Evolutionary conservation across 2,888 invertebrate species (phyloP).

Genomic region (Abscondita cerata): DNA sequence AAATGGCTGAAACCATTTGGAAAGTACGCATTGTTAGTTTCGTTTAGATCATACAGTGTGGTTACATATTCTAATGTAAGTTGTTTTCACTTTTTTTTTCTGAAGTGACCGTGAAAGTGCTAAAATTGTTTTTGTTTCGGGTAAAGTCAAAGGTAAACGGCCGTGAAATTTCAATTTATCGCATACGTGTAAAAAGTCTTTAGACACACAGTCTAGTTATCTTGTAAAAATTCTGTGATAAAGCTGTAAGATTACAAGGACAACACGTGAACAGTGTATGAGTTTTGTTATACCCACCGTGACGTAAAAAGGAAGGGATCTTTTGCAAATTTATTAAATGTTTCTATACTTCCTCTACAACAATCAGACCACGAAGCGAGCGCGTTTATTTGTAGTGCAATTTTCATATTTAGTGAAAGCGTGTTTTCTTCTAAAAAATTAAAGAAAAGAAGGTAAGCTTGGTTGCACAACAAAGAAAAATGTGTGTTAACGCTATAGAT

Average conservation of each 20-base stretch:
- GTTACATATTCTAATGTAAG: too few relatives aligned
- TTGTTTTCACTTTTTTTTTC: too few relatives aligned
- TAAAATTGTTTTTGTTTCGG: too few relatives aligned
- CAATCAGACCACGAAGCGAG: background rate
- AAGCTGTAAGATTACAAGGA: constrained; percentile 8
- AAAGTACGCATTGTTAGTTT: too few relatives aligned
- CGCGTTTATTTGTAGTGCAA: too few relatives aligned
- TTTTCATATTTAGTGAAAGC: background rate
- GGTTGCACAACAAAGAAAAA: background rate
- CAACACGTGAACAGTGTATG: constrained; percentile 27
- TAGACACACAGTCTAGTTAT: constrained; percentile 11
- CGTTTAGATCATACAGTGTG: too few relatives aligned
- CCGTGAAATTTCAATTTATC: too few relatives aligned
- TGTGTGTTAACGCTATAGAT: background rate
- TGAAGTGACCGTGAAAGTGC: too few relatives aligned
- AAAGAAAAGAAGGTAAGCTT: background rate
- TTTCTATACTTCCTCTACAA: constrained; percentile 6
- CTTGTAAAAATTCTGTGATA: background rate
- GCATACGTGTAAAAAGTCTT: background rate
- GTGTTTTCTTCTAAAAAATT: background rate
- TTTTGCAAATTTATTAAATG: constrained; percentile 29
- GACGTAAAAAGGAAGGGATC: constrained; percentile 27
- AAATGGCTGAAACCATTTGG: too few relatives aligned
- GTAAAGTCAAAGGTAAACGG: constrained; percentile 1
- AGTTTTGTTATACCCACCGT: constrained; percentile 5